Evolutionary conservation across 1,140 invertebrate genomes (phyloP), one percentile per base, ranked within the genome.

Genomic region (Drosophila gunungcola): DNA sequence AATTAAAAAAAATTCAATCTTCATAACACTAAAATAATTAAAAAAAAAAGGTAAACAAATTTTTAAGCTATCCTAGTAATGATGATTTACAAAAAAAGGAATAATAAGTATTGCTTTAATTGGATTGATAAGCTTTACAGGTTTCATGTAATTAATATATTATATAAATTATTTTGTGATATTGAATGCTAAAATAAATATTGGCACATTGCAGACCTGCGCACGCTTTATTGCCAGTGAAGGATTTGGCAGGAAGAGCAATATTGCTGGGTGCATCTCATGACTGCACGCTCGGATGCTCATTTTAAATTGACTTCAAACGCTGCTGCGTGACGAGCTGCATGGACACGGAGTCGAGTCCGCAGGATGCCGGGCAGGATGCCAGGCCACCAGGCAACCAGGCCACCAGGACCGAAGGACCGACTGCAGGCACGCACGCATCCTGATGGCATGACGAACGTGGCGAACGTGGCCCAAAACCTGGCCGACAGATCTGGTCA

Each of bases 281-380:
- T 89, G 84, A 78, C 84, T 90, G 84, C 84, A 89, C 85, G 84
- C 84, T 89, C 85, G 77, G 70, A 67, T 89, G 84, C 84, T 90
- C 85, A 89, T 89, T 89, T 90, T 90, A 89, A 89, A 89, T 89
- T 89, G 84, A 89, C 84, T 89, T 89, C 85, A 89, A 89, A 89
- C 80, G 84, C 83, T 90, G 80, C 80, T 89, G 80, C 84, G 84
- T 89, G 84, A 89, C 80, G 80, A 62, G 74, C 85, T 70, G 84
- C 80, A 74, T 89, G 83, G 75, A 78, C 77, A 78, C 75, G 77
- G 52, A 72, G 73, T 69, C 53, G 45, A 70, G 74, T 70, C 60
- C 38, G 65, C 67, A 70, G 70, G 68, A 70, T 62, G 73, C 43
- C 70, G 54, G 76, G 45, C 80, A 78, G 78, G 78, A 58, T 49